Evolutionary conservation across 2,113 vertebrate genomes (phyloP), one percentile per base, ranked within the genome.

Genomic region (Periophthalmus modestus): DNA sequence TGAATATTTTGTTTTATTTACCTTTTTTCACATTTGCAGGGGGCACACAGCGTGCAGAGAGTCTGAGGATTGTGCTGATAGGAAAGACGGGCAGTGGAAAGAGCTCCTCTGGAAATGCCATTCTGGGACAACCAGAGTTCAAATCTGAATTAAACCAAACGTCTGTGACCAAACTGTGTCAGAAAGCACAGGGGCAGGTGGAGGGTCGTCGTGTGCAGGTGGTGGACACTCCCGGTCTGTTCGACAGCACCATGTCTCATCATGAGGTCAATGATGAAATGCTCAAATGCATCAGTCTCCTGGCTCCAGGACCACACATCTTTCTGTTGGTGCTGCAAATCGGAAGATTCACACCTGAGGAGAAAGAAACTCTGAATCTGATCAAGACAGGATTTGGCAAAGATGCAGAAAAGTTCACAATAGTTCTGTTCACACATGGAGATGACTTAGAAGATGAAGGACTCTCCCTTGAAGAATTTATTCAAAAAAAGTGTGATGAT

Each of bases 41-140:
- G 9, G 19, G 11, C 5, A 57, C 4, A 61, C 24, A 36, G 21
- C 19, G 1, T 0, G 3, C 7, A 15, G 68, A 79, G 5, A 1
- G 14, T 63, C 47, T 85, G 3, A 77, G 80, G 66, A 74, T 85
- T 2, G 80, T 85, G 13, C 23, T 85, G 77, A 52, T 82, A 0
- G 80, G 83, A 0, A 46, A 39, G 16, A 78, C 81, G 0, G 81
- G 84, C n/a, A 55, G 18, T 36, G 88, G n/a, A n/a, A n/a, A n/a
- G n/a, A n/a, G n/a, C n/a, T n/a, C n/a, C n/a, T n/a, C n/a, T n/a
- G n/a, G n/a, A 83, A 86, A 86, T 69, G 82, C 85, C 5, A 82
- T 86, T 69, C 18, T 80, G 43, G 48, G 72, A 0, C 39, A 47
- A 18, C 0, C 43, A 0, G 0, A 3, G 23, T 86, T 86, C 62